Evolutionary conservation across 1,140 invertebrate species (phyloP), one percentile per base, ranked within the genome.

Genomic region (Pemphigus obesinymphae): DNA sequence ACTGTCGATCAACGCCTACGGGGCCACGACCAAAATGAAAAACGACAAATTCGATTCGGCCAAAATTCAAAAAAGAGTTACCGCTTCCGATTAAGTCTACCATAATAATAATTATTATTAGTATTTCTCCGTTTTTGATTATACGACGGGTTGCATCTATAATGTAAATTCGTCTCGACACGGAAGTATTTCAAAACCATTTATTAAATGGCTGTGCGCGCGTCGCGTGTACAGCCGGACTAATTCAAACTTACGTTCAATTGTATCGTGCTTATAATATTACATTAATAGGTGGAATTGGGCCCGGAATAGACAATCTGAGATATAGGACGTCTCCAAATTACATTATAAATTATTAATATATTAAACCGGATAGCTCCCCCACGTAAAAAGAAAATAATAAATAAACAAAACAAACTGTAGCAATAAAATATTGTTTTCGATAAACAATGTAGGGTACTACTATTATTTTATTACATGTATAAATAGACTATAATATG

Each of bases 351-450:
- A n/a, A n/a, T n/a, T n/a, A n/a, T n/a, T n/a, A n/a, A n/a, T n/a
- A 3, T 37, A 40, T 40, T 26, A n/a, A n/a, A 40, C 34, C 37
- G n/a, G n/a, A 43, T 7, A 20, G 13, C 13, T 26, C 10, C 13
- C 17, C n/a, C 34, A 68, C n/a, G n/a, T n/a, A n/a, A n/a, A n/a
- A n/a, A n/a, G n/a, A 26, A 26, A 55, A 58, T 45, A 11, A 45
- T 13, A 45, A 45, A n/a, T n/a, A n/a, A 45, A 45, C 1, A 11
- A 45, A 45, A 40, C 37, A 40, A 70, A 31, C 3, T 50, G 26
- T 73, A 73, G 70, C 70, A 73, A 73, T 73, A 73, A 73, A 68
- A 40, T 40, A 68, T 68, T 68, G 63, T 68, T 68, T 68, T 37
- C n/a, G 11, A 72, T 23, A 34, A 48, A 72, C 68, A 72, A 26